phyloP scores from a whole-genome alignment of 2,797 vertebrate genomes.

The Esox masquinongy region DNA sequence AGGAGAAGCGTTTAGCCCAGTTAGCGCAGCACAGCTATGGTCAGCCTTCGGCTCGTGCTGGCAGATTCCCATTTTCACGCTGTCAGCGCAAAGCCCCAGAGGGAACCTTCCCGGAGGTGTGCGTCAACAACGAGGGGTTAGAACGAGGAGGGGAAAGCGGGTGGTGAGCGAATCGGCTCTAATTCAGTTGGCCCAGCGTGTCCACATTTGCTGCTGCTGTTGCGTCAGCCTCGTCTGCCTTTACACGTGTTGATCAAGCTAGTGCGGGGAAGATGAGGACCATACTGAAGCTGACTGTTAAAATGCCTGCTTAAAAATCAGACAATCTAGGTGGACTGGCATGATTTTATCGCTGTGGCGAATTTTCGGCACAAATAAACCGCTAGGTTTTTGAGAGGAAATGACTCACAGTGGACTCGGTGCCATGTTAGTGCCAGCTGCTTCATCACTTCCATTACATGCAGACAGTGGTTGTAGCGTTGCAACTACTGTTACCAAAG shows the following conservation, averaged over 20 bases:
- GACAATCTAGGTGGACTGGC: constrained; percentile 13
- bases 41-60: constrained; percentile 57
- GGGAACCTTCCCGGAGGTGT: constrained; percentile 26
- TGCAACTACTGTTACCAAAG: neutral
- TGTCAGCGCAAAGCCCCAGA: constrained; percentile 55
- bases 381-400: constrained; percentile 39
- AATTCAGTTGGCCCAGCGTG: constrained; percentile 62
- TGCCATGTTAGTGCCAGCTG: constrained; percentile 34
- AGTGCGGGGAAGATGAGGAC: constrained; percentile 34
- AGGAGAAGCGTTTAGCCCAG: constrained; percentile 48
- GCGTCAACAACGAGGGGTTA: constrained; percentile 21
- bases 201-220: constrained; percentile 44
- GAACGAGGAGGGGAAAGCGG: constrained; percentile 31
- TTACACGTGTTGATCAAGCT: constrained; percentile 40
- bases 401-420: constrained; percentile 44
- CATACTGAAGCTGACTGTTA: constrained; percentile 30
- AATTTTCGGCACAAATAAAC: constrained; percentile 57
- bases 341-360: constrained; percentile 31
- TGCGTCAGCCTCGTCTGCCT: constrained; percentile 44
- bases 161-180: constrained; percentile 59
- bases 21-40: constrained; percentile 48
- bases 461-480: neutral
- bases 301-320: constrained; percentile 31
- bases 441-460: constrained; percentile 12
- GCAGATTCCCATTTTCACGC: constrained; percentile 74